These are phyloP conservation scores for Eublepharis macularius DNA, from an alignment of 2,113 vertebrate genomes.

Conservation along the genomic window DNA sequence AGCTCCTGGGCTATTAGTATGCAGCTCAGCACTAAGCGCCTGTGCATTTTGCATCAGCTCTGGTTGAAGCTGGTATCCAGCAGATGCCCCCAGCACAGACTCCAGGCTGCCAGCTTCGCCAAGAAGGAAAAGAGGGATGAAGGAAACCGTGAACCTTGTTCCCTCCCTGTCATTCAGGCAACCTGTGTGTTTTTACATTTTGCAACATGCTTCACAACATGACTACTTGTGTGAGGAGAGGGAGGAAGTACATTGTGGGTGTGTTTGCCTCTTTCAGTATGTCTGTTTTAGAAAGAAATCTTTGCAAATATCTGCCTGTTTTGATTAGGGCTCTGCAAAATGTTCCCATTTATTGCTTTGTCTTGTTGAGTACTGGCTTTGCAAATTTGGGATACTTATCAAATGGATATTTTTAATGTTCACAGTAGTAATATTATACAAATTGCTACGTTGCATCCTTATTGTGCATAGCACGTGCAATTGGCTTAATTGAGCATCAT, in stretches of 20 bases:
- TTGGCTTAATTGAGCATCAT: background rate
- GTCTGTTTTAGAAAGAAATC: background rate
- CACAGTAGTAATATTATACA: background rate
- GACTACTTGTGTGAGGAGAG: too few species aligned
- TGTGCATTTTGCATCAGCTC: constrained; percentile 50
- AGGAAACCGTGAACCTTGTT: background rate
- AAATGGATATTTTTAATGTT: background rate
- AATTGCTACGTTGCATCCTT: background rate
- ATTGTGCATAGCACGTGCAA: background rate
- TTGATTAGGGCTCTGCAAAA: background rate
- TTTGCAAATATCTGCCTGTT: background rate
- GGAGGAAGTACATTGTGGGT: background rate
- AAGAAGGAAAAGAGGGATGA: constrained; percentile 10
- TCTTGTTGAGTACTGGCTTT: background rate
- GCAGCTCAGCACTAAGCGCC: constrained; percentile 50
- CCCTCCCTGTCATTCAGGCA: background rate
- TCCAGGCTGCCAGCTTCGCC: constrained; percentile 31
- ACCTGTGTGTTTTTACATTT: background rate
- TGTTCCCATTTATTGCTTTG: background rate
- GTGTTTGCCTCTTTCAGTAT: background rate
- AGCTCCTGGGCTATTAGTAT: constrained; percentile 62
- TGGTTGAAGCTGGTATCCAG: constrained; percentile 52
- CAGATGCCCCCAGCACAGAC: constrained; percentile 49
- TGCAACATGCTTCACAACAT: background rate
- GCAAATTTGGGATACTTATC: background rate